Conservation (phyloP, 2,888 invertebrate species). For the Eupithecia pulchellata region DNA sequence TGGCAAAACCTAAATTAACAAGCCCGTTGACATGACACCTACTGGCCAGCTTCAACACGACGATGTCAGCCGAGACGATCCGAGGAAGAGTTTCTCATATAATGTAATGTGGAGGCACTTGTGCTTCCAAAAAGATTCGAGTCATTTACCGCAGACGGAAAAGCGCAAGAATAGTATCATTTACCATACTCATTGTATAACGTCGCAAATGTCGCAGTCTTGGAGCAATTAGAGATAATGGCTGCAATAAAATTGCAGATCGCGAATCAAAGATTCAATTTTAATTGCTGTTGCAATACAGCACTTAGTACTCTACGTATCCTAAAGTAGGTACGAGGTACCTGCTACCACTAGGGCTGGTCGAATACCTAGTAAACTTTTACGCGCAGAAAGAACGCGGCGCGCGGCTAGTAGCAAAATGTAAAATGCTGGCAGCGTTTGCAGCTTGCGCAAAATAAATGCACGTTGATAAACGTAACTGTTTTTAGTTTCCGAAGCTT, state of each 20-base stretch:
- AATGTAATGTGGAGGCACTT: no score
- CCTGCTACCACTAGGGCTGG: not conserved
- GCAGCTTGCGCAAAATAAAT: not conserved
- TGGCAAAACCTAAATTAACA: no score
- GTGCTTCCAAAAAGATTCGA: not conserved
- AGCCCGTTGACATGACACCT: no score
- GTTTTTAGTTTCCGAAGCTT: not conserved
- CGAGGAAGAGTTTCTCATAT: no score
- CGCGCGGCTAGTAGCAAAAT: not conserved
- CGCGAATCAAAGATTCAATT: slow-evolving; percentile 7
- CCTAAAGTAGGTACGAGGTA: not conserved
- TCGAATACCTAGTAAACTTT: not conserved
- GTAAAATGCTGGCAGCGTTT: slow-evolving; percentile 1
- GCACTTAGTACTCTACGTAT: not conserved
- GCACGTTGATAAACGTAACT: not conserved
- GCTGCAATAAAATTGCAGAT: slow-evolving; percentile 22
- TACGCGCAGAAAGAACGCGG: not conserved
- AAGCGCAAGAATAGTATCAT: not conserved
- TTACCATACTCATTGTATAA: slow-evolving; percentile 21
- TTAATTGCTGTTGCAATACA: slow-evolving; percentile 2
- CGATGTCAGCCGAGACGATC: not conserved
- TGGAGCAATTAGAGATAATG: slow-evolving; percentile 27
- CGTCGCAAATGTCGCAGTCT: slow-evolving; percentile 19
- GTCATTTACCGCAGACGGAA: not conserved
- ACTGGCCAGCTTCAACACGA: no score